These are phyloP conservation scores for Camponotus fellah DNA, from an alignment of 2,888 invertebrate genomes.

Conservation along the genomic window DNA sequence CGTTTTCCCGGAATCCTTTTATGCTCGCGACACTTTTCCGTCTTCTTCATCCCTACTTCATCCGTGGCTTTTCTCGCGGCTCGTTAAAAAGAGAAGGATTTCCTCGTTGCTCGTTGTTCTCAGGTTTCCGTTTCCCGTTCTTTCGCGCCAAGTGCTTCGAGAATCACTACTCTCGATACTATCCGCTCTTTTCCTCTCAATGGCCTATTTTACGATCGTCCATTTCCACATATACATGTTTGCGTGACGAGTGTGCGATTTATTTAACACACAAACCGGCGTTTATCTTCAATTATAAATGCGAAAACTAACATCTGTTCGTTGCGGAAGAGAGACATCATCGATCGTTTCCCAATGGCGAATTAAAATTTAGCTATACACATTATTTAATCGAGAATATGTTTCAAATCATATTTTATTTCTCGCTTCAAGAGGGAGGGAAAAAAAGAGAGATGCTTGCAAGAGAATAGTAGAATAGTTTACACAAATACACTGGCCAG, in stretches of 20 bases:
- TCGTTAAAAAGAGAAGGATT: slow-evolving; percentile 60
- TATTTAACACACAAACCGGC: slow-evolving; percentile 70
- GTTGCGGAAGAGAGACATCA: not conserved
- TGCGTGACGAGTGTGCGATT: not conserved
- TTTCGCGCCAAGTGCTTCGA: slow-evolving; percentile 37
- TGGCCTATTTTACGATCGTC: slow-evolving; percentile 76
- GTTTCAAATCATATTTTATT: not conserved
- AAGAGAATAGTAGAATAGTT: not conserved
- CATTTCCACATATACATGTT: slow-evolving; percentile 50
- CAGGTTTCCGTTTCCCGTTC: slow-evolving; percentile 28
- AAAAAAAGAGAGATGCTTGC: not conserved
- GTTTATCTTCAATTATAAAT: slow-evolving; percentile 29
- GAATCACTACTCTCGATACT: slow-evolving; percentile 43
- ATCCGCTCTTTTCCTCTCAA: slow-evolving; percentile 59
- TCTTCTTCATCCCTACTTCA: slow-evolving; percentile 56
- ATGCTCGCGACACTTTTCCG: slow-evolving; percentile 58
- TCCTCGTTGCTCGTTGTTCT: not conserved
- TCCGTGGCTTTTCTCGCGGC: slow-evolving; percentile 50
- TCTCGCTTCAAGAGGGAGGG: not conserved
- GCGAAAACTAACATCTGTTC: not conserved
- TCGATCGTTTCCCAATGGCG: not conserved
- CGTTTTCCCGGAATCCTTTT: slow-evolving; percentile 54
- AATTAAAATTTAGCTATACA: not conserved
- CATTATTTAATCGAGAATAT: too few relatives aligned
- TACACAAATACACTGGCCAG: slow-evolving; percentile 1